A percentile compares a stretch with the other conserved stretches of the same genome.
Conservation (phyloP, 2,888 invertebrate genomes). For the Caenorhabditis imperialis region DNA sequence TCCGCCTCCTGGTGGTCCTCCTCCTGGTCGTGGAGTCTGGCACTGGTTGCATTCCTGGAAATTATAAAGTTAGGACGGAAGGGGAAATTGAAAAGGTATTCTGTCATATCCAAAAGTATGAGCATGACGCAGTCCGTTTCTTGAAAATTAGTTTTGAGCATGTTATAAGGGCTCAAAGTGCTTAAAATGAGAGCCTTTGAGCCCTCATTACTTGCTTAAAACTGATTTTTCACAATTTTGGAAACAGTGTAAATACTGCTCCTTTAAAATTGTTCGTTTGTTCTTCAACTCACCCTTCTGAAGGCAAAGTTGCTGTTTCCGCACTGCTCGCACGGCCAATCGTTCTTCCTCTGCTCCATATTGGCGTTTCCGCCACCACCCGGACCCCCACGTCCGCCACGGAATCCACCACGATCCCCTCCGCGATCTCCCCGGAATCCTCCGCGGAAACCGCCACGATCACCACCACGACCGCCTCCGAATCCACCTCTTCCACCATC, state of each 20-base stretch:
- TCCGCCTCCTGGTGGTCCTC: conserved; percentile 46
- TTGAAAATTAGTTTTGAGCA: too few species aligned
- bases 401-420: conserved; percentile 42
- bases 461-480: conserved; percentile 45
- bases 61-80: neutral
- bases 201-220: too few species aligned
- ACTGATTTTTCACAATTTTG: too few species aligned
- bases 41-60: conserved; percentile 65
- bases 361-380: conserved; percentile 62
- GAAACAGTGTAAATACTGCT: too few species aligned
- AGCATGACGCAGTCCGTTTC: too few species aligned
- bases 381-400: conserved; percentile 49
- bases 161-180: too few species aligned
- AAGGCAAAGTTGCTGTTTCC: conserved; percentile 76
- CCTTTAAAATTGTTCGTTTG: too few species aligned
- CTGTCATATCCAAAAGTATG: too few species aligned
- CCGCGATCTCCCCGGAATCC: conserved; percentile 53
- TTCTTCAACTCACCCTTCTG: conserved; percentile 50
- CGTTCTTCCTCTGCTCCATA: conserved; percentile 69
- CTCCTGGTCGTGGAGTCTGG: conserved; percentile 48
- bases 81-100: too few species aligned
- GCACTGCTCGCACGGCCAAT: conserved; percentile 73
- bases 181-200: too few species aligned
- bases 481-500: conserved; percentile 21
- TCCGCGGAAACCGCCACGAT: conserved; percentile 49